Conservation (phyloP, 1,140 invertebrate genomes). For the Lordiphosa stackelbergi region DNA sequence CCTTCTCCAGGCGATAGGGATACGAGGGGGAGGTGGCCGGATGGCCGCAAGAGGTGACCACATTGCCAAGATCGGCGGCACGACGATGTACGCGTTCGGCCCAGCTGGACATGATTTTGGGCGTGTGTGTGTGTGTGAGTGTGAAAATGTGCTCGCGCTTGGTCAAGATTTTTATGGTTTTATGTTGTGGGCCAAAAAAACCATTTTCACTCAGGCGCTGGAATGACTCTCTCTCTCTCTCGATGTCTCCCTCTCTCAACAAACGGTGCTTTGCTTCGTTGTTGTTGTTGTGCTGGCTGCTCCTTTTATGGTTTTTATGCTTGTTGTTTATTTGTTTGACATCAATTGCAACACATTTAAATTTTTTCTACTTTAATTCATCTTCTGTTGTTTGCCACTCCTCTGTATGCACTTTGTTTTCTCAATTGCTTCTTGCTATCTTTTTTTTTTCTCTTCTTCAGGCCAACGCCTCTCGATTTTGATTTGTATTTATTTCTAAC, state of each 20-base stretch:
- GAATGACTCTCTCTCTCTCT: slow-evolving; percentile 42
- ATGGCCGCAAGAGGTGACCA: slow-evolving; percentile 92
- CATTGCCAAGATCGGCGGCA: slow-evolving; percentile 91
- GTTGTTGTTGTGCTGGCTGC: slow-evolving; percentile 32
- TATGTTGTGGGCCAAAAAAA: slow-evolving; percentile 58
- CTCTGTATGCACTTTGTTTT: slow-evolving; percentile 64
- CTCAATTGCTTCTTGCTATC: slow-evolving; percentile 44
- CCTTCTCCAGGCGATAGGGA: slow-evolving; percentile 91
- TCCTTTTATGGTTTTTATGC: slow-evolving; percentile 16
- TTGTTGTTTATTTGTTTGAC: slow-evolving; percentile 22
- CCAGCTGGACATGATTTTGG: slow-evolving; percentile 88
- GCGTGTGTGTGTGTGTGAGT: slow-evolving; percentile 24
- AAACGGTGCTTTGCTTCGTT: slow-evolving; percentile 41
- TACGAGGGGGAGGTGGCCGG: slow-evolving; percentile 81
- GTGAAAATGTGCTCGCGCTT: slow-evolving; percentile 57
- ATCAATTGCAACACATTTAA: slow-evolving; percentile 12
- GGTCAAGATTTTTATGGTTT: slow-evolving; percentile 61
- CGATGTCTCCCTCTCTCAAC: slow-evolving; percentile 27
- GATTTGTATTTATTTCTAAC: slow-evolving; percentile 16
- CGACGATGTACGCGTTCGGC: slow-evolving; percentile 91
- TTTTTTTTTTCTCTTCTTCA: slow-evolving; percentile 33
- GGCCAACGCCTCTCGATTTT: slow-evolving; percentile 38
- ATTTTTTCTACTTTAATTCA: slow-evolving; percentile 48
- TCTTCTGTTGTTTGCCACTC: slow-evolving; percentile 49
- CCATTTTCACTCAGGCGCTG: slow-evolving; percentile 51